phyloP scores from a whole-genome alignment of 2,797 vertebrate species.

The Sciurus vulgaris region DNA sequence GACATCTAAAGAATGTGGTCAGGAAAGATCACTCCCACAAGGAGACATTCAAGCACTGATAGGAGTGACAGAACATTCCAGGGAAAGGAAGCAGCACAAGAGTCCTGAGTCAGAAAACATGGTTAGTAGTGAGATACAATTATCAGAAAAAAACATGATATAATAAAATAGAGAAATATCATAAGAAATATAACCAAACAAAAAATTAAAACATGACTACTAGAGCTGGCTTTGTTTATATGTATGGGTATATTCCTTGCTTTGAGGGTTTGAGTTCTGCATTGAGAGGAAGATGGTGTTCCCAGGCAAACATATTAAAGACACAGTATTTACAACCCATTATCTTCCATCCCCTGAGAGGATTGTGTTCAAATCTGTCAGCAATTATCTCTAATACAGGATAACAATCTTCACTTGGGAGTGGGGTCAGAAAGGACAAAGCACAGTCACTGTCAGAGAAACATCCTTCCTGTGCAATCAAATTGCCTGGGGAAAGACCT shows the following conservation, averaged over 20 bases:
- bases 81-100: not conserved
- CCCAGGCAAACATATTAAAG: conserved; percentile 86
- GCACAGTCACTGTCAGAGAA: conserved; percentile 85
- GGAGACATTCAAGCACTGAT: not conserved
- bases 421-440: conserved; percentile 91
- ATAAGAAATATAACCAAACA: not conserved
- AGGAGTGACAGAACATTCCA: not conserved
- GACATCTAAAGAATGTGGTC: not conserved
- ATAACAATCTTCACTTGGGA: conserved; percentile 94
- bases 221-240: not conserved
- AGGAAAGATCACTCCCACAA: not conserved
- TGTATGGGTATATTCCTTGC: not conserved
- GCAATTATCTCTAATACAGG: conserved; percentile 95
- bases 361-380: conserved; percentile 93
- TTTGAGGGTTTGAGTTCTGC: not conserved
- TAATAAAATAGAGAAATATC: not conserved
- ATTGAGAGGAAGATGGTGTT: not conserved
- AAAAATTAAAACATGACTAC: not conserved
- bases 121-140: not conserved
- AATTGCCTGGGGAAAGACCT: conserved; percentile 74
- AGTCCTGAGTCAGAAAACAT: conserved; percentile 27
- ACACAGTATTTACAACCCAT: conserved; percentile 87
- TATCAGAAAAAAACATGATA: not conserved
- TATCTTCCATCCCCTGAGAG: conserved; percentile 90
- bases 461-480: conserved; percentile 64